Evolutionary conservation across 2,797 vertebrate species (phyloP), one percentile per base, ranked within the genome.

Genomic region (Smutsia gigantea): DNA sequence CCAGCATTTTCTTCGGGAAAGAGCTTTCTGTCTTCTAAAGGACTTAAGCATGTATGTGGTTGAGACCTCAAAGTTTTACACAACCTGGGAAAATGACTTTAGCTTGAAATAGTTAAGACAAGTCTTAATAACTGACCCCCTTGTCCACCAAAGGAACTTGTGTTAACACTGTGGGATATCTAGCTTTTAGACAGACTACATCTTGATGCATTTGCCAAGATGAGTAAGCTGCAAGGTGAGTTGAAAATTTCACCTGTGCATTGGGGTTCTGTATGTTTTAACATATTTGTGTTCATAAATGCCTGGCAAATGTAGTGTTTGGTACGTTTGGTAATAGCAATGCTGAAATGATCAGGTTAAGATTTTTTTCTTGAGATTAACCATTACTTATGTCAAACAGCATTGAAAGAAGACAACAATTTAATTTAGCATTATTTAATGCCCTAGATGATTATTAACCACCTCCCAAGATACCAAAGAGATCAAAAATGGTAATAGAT

Each of bases 1-100:
- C 96, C 96, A 97, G 88, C 19, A 46, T 97, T 92, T 97, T 93
- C 96, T 94, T 96, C 51, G 53, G 96, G 72, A 82, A 92, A 87
- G 93, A 93, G 83, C 42, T 94, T 96, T 90, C 93, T 77, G 18
- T 86, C 91, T 94, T 89, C 90, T 85, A 59, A 96, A 95, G 57
- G 66, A 92, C 83, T 89, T 88, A 91, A 93, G 69, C 55, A 66
- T 2, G 4, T 71, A 53, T 91, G 95, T 93, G 90, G 55, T 94
- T 87, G 94, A 97, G 71, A 71, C 5, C 74, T 85, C 10, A 34
- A 87, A 64, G 55, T 95, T 94, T 82, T 93, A 53, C 0, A 11
- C 13, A 94, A 81, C 29, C n/a, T 82, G 46, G 19, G 46, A 23
- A 83, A 96, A 69, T 61, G 55, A 7, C 9, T 59, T 55, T 59